These are phyloP conservation scores for Cryptoblepharus egeriae DNA, from an alignment of 2,797 vertebrate species.

Conservation along the genomic window DNA sequence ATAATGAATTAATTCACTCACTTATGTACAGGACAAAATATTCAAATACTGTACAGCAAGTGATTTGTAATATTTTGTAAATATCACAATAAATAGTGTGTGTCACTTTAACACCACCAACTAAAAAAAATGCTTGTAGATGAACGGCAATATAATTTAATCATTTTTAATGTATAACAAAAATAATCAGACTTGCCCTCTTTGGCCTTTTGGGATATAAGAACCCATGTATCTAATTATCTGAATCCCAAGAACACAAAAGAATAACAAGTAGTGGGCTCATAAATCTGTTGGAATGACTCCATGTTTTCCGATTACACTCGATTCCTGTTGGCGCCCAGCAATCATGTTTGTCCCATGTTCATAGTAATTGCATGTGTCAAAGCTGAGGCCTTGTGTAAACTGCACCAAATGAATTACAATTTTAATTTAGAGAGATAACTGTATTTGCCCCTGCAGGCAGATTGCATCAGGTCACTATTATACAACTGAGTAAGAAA, in stretches of 20 bases:
- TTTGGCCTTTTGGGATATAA: constrained; percentile 76
- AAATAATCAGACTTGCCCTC: constrained; percentile 77
- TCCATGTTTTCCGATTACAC: constrained; percentile 85
- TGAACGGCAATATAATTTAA: constrained; percentile 80
- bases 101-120: constrained; percentile 68
- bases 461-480: constrained; percentile 84
- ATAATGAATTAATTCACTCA: constrained; percentile 77
- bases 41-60: constrained; percentile 57
- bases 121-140: constrained; percentile 68
- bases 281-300: constrained; percentile 81
- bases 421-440: constrained; percentile 89
- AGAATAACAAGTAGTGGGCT: constrained; percentile 80
- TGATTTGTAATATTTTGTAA: constrained; percentile 79
- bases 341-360: constrained; percentile 81
- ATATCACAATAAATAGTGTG: constrained; percentile 79
- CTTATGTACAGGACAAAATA: constrained; percentile 52
- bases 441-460: constrained; percentile 81
- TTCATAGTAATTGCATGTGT: constrained; percentile 89
- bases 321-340: constrained; percentile 80
- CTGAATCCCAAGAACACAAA: constrained; percentile 80
- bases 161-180: constrained; percentile 72
- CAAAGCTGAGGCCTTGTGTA: constrained; percentile 84
- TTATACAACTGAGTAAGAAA: constrained; percentile 84
- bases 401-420: constrained; percentile 79
- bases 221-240: constrained; percentile 83